Conservation (phyloP, 1,140 invertebrate species). For the Eulimnadia texana region DNA sequence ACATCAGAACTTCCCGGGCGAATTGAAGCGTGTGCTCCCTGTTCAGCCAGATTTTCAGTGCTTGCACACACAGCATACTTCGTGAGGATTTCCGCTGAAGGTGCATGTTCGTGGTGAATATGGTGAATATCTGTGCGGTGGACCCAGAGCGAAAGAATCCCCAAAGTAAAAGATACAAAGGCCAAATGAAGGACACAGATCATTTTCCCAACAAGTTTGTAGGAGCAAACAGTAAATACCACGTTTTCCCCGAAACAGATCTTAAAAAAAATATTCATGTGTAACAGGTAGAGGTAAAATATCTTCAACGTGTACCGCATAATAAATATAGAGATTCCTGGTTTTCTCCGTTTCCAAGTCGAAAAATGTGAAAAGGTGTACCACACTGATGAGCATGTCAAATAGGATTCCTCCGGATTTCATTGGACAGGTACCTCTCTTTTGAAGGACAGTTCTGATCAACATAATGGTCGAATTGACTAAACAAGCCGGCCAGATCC, state of each 20-base stretch:
- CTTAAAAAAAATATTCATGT: background rate
- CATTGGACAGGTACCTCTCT: background rate
- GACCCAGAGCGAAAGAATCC: background rate
- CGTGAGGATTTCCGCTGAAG: background rate
- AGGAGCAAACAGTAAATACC: slow-evolving; percentile 2
- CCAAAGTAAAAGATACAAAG: slow-evolving; percentile 3
- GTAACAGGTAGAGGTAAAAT: background rate
- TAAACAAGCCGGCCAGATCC: slow-evolving; percentile 24
- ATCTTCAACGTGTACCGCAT: background rate
- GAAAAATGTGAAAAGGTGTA: slow-evolving; percentile 15
- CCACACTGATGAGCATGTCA: slow-evolving; percentile 4
- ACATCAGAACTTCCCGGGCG: background rate
- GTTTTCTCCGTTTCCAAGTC: slow-evolving; percentile 5
- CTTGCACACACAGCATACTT: background rate
- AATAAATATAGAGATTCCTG: slow-evolving; percentile 9
- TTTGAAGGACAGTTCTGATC: slow-evolving; percentile 25
- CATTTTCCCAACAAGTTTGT: background rate
- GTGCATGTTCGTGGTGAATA: background rate
- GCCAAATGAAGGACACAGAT: background rate
- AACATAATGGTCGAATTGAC: slow-evolving; percentile 35
- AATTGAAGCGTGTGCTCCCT: background rate
- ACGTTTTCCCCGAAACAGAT: slow-evolving; percentile 11
- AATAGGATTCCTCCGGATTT: slow-evolving; percentile 9
- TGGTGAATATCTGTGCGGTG: slow-evolving; percentile 10
- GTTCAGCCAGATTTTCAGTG: background rate